Percentiles rank a stretch among this genome's conserved stretches.
Conservation (phyloP, 2,113 vertebrate species). For the Lipotes vexillifer region DNA sequence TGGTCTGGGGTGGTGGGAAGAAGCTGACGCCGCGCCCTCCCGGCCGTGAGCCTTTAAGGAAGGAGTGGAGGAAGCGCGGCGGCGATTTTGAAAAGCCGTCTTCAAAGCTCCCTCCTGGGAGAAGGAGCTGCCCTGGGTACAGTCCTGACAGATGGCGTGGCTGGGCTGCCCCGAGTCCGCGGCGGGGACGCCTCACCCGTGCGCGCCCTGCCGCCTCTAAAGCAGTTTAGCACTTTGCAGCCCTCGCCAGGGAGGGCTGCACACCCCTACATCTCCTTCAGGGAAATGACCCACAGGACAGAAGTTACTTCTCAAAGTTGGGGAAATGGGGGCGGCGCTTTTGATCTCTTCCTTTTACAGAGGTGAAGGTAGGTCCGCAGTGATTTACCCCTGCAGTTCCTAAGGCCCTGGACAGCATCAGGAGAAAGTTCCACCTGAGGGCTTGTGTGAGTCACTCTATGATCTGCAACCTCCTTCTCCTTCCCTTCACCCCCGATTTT, state of each 20-base stretch:
- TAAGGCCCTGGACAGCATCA: neutral
- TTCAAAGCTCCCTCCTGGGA: neutral
- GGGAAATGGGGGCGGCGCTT: neutral
- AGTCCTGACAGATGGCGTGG: neutral
- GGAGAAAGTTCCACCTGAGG: neutral
- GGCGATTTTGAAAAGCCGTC: neutral
- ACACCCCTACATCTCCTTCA: neutral
- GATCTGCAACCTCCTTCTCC: neutral
- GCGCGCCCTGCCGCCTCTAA: neutral
- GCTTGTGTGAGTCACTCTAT: neutral
- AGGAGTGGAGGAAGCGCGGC: neutral
- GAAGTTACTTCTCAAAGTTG: neutral
- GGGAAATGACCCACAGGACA: neutral
- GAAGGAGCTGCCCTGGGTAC: neutral
- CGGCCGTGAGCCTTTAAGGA: neutral
- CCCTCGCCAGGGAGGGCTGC: neutral
- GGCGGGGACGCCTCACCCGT: neutral
- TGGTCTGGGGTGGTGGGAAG: neutral
- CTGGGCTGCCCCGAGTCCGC: neutral
- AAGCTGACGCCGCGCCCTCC: neutral
- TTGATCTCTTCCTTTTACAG: neutral
- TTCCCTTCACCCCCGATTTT: rapidly evolving
- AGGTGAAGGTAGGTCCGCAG: neutral
- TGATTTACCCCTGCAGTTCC: neutral
- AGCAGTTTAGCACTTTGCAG: neutral